phyloP scores from a whole-genome alignment of 2,888 invertebrate genomes.

The Harmothoe impar region DNA sequence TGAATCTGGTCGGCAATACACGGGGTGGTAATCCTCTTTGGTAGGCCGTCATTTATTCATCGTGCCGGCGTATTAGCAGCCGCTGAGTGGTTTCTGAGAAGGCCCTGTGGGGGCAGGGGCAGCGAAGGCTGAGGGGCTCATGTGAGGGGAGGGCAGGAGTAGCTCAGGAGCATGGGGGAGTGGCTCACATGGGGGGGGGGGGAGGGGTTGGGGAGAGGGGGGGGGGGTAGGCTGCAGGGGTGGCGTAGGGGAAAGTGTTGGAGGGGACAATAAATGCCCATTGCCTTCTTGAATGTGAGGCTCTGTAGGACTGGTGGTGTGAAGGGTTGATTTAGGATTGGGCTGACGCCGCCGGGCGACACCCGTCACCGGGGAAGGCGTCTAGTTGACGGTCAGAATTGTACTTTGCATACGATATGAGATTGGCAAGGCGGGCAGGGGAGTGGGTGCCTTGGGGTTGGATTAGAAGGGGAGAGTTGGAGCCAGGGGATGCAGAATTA shows the following conservation, averaged over 20 bases:
- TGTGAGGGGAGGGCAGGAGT: no score
- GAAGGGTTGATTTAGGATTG: neutral
- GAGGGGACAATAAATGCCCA: neutral
- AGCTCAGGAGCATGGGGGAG: no score
- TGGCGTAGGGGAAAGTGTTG: neutral
- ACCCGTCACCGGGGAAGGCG: neutral
- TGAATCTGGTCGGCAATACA: neutral
- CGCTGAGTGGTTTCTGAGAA: constrained; percentile 2
- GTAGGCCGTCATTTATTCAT: neutral
- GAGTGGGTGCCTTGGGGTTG: neutral
- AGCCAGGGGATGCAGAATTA: no score
- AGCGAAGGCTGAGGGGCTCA: no score
- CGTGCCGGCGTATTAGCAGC: neutral
- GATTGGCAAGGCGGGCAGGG: neutral
- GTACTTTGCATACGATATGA: constrained; percentile 30
- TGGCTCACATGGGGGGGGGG: no score
- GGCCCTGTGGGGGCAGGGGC: constrained; percentile 18
- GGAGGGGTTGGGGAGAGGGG: no score
- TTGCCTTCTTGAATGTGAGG: neutral
- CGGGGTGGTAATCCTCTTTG: neutral
- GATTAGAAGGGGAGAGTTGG: neutral
- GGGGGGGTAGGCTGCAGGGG: neutral
- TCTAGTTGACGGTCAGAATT: constrained; percentile 18
- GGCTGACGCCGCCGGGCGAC: neutral
- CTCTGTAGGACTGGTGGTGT: no score